Percentiles rank a stretch among this genome's conserved stretches.
These are phyloP conservation scores for Leptatherina wallacei DNA, from an alignment of 2,797 vertebrate species.

Conservation along the genomic window DNA sequence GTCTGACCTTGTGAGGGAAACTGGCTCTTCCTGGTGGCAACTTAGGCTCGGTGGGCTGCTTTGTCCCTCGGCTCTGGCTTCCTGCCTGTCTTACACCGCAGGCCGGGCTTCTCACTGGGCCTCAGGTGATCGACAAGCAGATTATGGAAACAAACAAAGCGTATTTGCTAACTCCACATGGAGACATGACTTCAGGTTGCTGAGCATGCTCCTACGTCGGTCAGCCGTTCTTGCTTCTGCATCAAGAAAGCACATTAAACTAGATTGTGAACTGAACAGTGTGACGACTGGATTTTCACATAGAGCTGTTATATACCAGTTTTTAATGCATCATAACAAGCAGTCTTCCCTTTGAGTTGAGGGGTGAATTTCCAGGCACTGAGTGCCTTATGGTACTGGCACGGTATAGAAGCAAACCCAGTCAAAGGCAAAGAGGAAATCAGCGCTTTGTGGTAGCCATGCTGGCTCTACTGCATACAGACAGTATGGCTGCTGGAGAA, in stretches of 20 bases:
- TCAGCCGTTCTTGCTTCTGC: constrained; percentile 31
- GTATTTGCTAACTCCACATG: constrained; percentile 74
- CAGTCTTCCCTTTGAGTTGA: constrained; percentile 57
- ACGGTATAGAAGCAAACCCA: constrained; percentile 70
- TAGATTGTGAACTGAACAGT: constrained; percentile 21
- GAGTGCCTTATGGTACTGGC: constrained; percentile 70
- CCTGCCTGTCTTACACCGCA: constrained; percentile 66
- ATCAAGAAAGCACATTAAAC: constrained; percentile 41
- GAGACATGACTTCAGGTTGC: constrained; percentile 55
- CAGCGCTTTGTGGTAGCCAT: constrained; percentile 72
- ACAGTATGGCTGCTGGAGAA: constrained; percentile 76
- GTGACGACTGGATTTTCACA: constrained; percentile 27
- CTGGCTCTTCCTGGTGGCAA: constrained; percentile 77
- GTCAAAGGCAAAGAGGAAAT: constrained; percentile 70
- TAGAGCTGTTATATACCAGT: constrained; percentile 4
- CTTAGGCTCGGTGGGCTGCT: constrained; percentile 56
- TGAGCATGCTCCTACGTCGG: constrained; percentile 24
- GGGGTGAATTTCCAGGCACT: constrained; percentile 46
- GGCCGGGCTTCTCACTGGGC: constrained; percentile 55
- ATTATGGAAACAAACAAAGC: constrained; percentile 83
- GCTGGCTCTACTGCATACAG: constrained; percentile 66
- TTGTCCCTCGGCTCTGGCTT: constrained; percentile 69
- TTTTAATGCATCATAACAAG: constrained; percentile 39
- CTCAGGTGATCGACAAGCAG: constrained; percentile 80
- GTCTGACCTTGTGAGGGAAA: constrained; percentile 74